Percentiles rank a stretch among this genome's conserved stretches.
These are phyloP conservation scores for Drosophila monieri DNA, from an alignment of 2,888 invertebrate genomes.

Conservation along the genomic window DNA sequence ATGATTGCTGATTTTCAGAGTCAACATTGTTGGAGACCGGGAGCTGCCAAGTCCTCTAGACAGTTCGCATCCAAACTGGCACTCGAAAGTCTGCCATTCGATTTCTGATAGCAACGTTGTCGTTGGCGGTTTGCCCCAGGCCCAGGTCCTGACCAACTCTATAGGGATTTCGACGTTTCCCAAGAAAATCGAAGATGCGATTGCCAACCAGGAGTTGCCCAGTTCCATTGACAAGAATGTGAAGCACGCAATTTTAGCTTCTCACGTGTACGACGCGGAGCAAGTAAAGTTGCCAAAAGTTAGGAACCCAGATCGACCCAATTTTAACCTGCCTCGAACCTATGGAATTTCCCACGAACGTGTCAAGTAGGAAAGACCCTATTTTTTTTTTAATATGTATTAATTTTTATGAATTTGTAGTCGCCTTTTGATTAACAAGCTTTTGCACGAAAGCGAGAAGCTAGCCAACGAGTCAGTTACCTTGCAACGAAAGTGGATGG, in stretches of 20 bases:
- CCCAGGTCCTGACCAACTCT: constrained; percentile 92
- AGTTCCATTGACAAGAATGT: constrained; percentile 86
- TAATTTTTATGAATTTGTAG: constrained; percentile 81
- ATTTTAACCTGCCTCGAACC: constrained; percentile 88
- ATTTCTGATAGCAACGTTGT: constrained; percentile 87
- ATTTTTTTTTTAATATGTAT: not conserved
- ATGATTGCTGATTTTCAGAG: constrained; percentile 19
- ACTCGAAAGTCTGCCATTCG: constrained; percentile 86
- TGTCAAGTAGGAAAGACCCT: constrained; percentile 86
- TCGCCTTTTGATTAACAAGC: constrained; percentile 87
- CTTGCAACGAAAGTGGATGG: constrained; percentile 86
- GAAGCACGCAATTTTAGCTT: constrained; percentile 87
- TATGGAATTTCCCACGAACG: constrained; percentile 90
- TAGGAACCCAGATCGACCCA: constrained; percentile 89
- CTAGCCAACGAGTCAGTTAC: constrained; percentile 85
- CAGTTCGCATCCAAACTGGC: constrained; percentile 88
- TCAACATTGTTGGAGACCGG: constrained; percentile 51
- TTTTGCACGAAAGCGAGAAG: constrained; percentile 89
- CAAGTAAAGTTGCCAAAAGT: constrained; percentile 90
- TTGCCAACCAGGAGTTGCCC: constrained; percentile 85
- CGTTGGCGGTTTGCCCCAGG: constrained; percentile 90
- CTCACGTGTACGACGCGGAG: constrained; percentile 90
- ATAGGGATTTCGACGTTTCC: constrained; percentile 87
- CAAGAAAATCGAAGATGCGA: constrained; percentile 85
- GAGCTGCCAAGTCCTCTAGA: constrained; percentile 83